These are phyloP conservation scores for Itoplectis maculator DNA, from an alignment of 2,888 invertebrate species.

Conservation along the genomic window DNA sequence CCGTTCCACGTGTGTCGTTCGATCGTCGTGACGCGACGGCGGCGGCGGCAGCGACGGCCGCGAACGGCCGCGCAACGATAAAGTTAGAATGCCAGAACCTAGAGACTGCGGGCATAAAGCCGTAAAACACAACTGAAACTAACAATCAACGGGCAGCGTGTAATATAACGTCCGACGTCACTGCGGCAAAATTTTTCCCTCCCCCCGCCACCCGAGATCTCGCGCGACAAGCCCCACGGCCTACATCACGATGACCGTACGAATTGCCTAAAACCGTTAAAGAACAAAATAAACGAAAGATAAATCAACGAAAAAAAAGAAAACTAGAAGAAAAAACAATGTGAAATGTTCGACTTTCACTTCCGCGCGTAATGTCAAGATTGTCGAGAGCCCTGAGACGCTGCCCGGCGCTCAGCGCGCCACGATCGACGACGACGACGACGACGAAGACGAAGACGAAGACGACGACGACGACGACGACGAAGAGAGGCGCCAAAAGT, in stretches of 20 bases:
- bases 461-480: no score
- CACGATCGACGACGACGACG: neutral
- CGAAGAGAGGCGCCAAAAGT: neutral
- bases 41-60: no score
- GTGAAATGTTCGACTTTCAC: neutral
- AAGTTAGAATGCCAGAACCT: constrained; percentile 44
- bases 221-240: constrained; percentile 12
- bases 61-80: constrained; percentile 41
- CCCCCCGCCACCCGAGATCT: neutral
- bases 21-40: constrained; percentile 46
- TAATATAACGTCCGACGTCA: neutral
- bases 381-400: neutral
- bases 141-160: neutral
- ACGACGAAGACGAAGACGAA: no score
- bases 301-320: neutral
- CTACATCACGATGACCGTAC: constrained; percentile 5
- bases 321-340: neutral
- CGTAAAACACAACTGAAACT: constrained; percentile 15
- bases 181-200: neutral
- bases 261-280: constrained; percentile 1
- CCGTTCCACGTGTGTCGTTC: constrained; percentile 64
- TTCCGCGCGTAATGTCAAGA: constrained; percentile 4
- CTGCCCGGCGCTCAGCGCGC: neutral
- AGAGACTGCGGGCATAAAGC: constrained; percentile 15
- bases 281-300: neutral